phyloP scores from a whole-genome alignment of 2,888 invertebrate genomes.

The Stenodema calcarata region DNA sequence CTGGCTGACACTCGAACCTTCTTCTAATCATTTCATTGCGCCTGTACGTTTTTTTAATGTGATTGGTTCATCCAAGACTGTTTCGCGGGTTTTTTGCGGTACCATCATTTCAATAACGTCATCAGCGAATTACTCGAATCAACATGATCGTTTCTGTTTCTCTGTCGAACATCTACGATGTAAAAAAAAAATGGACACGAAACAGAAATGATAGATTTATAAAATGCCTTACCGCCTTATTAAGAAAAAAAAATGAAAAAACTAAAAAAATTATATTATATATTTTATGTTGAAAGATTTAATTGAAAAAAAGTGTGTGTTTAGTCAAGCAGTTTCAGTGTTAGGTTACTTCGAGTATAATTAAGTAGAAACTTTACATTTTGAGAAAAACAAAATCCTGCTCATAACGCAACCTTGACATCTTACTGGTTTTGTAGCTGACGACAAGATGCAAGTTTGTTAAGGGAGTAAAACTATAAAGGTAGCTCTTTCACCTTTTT shows the following conservation, averaged over 20 bases:
- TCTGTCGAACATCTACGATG: too few species aligned
- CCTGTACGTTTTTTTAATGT: too few species aligned
- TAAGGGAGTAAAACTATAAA: background rate
- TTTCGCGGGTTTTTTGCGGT: too few species aligned
- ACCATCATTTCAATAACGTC: too few species aligned
- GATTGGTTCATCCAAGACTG: too few species aligned
- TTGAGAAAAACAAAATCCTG: background rate
- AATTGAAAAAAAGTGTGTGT: slow-evolving; percentile 26
- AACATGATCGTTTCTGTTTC: slow-evolving; percentile 39
- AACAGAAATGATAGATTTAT: slow-evolving; percentile 17
- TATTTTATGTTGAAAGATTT: slow-evolving; percentile 44
- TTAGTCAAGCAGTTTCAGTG: slow-evolving; percentile 38
- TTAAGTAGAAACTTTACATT: background rate
- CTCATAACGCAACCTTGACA: background rate
- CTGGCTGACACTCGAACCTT: background rate
- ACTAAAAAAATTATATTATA: slow-evolving; percentile 16
- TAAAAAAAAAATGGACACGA: background rate
- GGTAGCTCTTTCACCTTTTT: background rate
- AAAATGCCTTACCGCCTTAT: slow-evolving; percentile 44
- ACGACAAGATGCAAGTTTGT: background rate
- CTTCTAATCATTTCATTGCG: background rate
- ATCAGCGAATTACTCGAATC: background rate
- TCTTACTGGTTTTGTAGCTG: background rate
- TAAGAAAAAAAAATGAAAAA: slow-evolving; percentile 28
- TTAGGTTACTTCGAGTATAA: background rate